Evolutionary conservation across 1,140 invertebrate genomes (phyloP), one percentile per base, ranked within the genome.

Genomic region (Leptopilina clavipes): DNA sequence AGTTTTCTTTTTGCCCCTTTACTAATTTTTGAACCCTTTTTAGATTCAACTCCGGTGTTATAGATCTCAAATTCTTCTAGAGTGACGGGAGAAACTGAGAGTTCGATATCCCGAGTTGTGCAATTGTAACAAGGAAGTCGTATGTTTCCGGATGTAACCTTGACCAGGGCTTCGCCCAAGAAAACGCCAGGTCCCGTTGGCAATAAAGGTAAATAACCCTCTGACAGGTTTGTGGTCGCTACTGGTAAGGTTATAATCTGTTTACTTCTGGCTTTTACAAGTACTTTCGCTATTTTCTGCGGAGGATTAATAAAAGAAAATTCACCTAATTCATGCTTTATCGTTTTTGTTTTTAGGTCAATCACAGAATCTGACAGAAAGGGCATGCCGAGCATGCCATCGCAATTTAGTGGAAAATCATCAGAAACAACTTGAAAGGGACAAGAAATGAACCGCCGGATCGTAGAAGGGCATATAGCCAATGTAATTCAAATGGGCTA

Each of bases 361-460:
- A 73, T 52, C 14, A 73, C 72, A 2, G 12, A 48, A 18, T 73
- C 72, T 5, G 14, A 6, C 31, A 73, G 8, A 45, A 73, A 54
- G 22, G 72, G 48, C 72, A 73, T 73, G 0, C 72, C 72, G 1
- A 73, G 17, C 72, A 73, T 73, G 10, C 72, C 48, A 10, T 73
- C 45, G 10, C 54, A 14, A n/a, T 25, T 18, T n/a, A 73, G 14
- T 0, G 72, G 45, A 22, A 73, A 73, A 31, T 48, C 45, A 19
- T 45, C 11, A 0, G 71, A 40, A 3, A 52, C 43, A 8, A 73
- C 22, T 52, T 73, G 52, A 56, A 56, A 56, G 3, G 52, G 52
- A 9, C 52, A 56, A 56, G 17, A 7, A 17, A 17, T 18, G 43
- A 44, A 11, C 43, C 11, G 43, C 6, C 6, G 11, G 6, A 44